A percentile compares a stretch with the other conserved stretches of the same genome.
These are phyloP conservation scores for Tethya wilhelma DNA, from an alignment of 37 sponge, comb jelly and placozoan genomes.

Conservation along the genomic window DNA sequence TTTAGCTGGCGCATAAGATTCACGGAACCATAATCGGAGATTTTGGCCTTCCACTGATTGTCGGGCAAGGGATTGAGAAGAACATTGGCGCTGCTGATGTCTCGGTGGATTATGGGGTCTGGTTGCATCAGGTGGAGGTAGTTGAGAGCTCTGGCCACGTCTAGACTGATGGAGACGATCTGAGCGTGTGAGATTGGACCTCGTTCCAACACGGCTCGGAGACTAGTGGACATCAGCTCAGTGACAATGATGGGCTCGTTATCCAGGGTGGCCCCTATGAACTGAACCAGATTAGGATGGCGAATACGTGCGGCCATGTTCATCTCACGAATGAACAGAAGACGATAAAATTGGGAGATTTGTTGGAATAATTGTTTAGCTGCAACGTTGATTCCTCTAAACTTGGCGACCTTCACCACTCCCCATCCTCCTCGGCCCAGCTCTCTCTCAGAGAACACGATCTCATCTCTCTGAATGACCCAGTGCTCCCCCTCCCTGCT, in stretches of 20 bases:
- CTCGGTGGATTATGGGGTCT: constrained; percentile 79
- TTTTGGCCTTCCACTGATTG: constrained; percentile 61
- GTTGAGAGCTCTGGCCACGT: constrained; percentile 63
- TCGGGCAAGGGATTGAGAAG: constrained; percentile 35
- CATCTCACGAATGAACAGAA: constrained; percentile 62
- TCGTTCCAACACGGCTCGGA: constrained; percentile 46
- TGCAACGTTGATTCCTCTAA: constrained; percentile 61
- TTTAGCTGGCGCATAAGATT: too few species aligned
- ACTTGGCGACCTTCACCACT: constrained; percentile 54
- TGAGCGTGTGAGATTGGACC: constrained; percentile 38
- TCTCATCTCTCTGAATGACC: constrained; percentile 36
- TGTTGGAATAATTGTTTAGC: constrained; percentile 57
- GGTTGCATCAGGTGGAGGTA: constrained; percentile 75
- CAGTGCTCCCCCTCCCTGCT: constrained; percentile 46
- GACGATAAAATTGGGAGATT: constrained; percentile 56
- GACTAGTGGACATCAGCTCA: constrained; percentile 74
- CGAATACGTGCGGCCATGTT: constrained; percentile 48
- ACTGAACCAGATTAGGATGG: constrained; percentile 75
- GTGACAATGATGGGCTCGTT: constrained; percentile 60
- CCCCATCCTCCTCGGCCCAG: constrained; percentile 76
- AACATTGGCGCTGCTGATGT: constrained; percentile 78
- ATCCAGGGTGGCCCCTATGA: constrained; percentile 69
- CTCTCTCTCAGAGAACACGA: constrained; percentile 37
- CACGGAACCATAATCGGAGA: too few species aligned
- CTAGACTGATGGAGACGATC: constrained; percentile 24